Conservation (phyloP, 2,113 vertebrate genomes). For the Ctenodactylus gundi region DNA sequence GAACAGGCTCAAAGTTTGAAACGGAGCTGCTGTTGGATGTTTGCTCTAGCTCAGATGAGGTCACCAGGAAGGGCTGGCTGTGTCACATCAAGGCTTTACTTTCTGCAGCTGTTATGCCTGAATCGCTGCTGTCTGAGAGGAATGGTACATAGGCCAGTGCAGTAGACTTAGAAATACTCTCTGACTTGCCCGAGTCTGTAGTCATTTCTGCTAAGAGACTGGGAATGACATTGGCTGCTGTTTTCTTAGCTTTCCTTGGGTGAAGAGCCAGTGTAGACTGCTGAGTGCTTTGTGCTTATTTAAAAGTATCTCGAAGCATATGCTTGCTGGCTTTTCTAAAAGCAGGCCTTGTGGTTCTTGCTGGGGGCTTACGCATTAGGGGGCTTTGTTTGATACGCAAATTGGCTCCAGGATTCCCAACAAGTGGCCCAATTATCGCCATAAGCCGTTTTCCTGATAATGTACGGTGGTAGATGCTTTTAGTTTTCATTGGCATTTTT, state of each 20-base stretch:
- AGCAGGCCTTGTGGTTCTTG: neutral
- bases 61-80: neutral
- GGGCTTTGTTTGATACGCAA: neutral
- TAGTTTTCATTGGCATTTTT: neutral
- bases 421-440: neutral
- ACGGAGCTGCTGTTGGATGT: neutral
- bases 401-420: conserved; percentile 14
- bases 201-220: neutral
- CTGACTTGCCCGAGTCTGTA: too few species aligned
- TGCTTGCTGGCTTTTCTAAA: conserved; percentile 1
- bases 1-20: neutral
- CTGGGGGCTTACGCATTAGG: conserved; percentile 5
- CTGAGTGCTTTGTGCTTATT: neutral
- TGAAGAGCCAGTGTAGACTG: neutral
- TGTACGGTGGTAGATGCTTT: neutral
- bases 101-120: neutral
- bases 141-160: neutral
- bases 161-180: neutral
- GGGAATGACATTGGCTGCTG: neutral
- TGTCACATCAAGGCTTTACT: neutral
- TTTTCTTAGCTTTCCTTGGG: neutral
- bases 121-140: neutral
- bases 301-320: conserved; percentile 29
- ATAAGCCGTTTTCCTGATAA: conserved; percentile 17
- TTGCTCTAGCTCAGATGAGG: neutral